These are phyloP conservation scores for Rhagonycha lutea DNA, from an alignment of 2,888 invertebrate genomes.

Conservation along the genomic window DNA sequence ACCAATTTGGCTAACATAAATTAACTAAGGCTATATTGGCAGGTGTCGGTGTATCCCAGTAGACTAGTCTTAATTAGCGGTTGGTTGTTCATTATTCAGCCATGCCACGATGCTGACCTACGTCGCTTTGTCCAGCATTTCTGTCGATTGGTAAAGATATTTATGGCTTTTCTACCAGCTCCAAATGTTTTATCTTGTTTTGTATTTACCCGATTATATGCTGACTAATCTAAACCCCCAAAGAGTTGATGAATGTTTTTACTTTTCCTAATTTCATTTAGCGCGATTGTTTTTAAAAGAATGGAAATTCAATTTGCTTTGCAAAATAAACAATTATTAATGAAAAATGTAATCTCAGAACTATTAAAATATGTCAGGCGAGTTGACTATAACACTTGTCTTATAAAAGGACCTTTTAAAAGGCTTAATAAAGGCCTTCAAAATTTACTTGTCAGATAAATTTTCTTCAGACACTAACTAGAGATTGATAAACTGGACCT, in stretches of 20 bases:
- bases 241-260: conserved; percentile 42
- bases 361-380: too few species aligned
- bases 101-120: conserved; percentile 46
- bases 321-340: too few species aligned
- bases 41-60: conserved; percentile 52
- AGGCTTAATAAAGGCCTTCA: too few species aligned
- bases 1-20: conserved; percentile 45
- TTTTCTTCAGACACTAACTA: too few species aligned
- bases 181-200: conserved; percentile 44
- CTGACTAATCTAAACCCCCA: conserved; percentile 34
- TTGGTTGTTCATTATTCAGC: conserved; percentile 53
- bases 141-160: conserved; percentile 53
- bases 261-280: neutral
- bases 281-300: neutral
- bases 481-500: too few species aligned
- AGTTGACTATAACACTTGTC: too few species aligned
- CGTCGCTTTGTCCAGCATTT: conserved; percentile 50
- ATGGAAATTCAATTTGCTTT: neutral
- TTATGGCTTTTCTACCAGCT: conserved; percentile 44
- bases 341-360: too few species aligned
- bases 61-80: conserved; percentile 55
- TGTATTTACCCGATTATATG: conserved; percentile 29
- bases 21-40: conserved; percentile 49
- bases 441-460: too few species aligned
- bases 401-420: too few species aligned